Conservation (phyloP, 2,888 invertebrate species). For the Clepsis dumicolana region DNA sequence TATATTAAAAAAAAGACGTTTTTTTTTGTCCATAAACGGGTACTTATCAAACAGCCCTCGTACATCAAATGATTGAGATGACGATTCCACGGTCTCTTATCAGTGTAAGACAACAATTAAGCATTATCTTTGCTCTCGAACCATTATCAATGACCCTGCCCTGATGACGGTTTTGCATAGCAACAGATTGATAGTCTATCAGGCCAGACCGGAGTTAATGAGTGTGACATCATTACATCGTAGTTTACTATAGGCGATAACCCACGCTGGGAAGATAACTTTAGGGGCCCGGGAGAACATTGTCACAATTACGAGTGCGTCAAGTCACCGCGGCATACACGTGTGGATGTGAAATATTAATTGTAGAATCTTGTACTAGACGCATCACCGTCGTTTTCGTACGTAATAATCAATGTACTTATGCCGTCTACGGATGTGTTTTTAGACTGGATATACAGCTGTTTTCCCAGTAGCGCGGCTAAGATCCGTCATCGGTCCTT, state of each 20-base stretch:
- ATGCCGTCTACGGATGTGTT: no score
- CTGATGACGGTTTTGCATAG: slow-evolving; percentile 18
- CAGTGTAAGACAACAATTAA: slow-evolving; percentile 1
- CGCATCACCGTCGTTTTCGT: no score
- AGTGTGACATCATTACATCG: slow-evolving; percentile 42
- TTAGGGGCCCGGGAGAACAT: slow-evolving; percentile 21
- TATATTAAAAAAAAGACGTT: no score
- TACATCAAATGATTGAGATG: neutral
- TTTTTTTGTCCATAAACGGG: no score
- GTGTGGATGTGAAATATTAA: neutral
- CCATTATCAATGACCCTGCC: slow-evolving; percentile 24
- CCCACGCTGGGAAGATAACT: slow-evolving; percentile 44
- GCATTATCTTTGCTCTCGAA: neutral
- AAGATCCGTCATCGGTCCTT: no score
- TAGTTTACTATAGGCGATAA: slow-evolving; percentile 58
- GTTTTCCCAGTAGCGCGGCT: no score
- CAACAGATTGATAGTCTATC: slow-evolving; percentile 37
- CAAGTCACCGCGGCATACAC: neutral
- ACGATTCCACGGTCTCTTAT: slow-evolving; percentile 6
- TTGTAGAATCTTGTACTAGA: neutral
- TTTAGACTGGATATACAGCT: no score
- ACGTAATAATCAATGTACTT: no score
- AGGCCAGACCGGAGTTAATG: slow-evolving; percentile 43
- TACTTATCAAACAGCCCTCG: no score
- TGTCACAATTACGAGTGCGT: slow-evolving; percentile 2